Conservation (phyloP, 2,888 invertebrate species). For the Drosophila cracens region DNA sequence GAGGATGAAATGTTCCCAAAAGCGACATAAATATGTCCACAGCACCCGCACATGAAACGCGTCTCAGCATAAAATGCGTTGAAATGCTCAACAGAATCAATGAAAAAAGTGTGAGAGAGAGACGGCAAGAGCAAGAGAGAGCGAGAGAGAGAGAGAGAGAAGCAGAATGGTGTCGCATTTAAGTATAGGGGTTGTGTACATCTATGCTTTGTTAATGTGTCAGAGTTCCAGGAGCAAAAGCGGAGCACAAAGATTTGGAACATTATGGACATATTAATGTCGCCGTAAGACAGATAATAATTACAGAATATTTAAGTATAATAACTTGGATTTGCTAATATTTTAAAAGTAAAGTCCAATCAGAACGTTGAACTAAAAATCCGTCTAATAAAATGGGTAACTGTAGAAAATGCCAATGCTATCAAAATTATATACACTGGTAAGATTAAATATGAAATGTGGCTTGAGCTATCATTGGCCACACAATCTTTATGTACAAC, state of each 20-base stretch:
- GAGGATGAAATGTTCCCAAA: constrained; percentile 84
- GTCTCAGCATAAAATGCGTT: constrained; percentile 75
- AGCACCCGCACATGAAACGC: constrained; percentile 82
- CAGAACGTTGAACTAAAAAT: not conserved
- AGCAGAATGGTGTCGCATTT: not conserved
- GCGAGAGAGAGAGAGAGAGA: not conserved
- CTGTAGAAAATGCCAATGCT: not conserved
- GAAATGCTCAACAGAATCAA: constrained; percentile 54
- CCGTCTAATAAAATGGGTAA: not conserved
- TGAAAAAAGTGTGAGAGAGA: constrained; percentile 1
- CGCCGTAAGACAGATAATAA: constrained; percentile 23
- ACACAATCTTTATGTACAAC: not conserved
- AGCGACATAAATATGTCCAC: constrained; percentile 84
- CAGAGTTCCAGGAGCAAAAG: constrained; percentile 8
- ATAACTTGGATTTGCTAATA: not conserved
- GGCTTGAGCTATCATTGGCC: not conserved
- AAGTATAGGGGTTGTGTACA: constrained; percentile 38
- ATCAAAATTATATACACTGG: not conserved
- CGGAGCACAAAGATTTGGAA: constrained; percentile 8
- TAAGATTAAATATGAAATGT: not conserved
- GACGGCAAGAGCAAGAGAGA: not conserved
- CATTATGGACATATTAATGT: constrained; percentile 18
- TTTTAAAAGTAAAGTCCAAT: not conserved
- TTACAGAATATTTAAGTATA: not conserved
- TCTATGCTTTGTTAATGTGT: constrained; percentile 15